Conservation (phyloP, 2,888 invertebrate genomes). For the Cryptus armator region DNA sequence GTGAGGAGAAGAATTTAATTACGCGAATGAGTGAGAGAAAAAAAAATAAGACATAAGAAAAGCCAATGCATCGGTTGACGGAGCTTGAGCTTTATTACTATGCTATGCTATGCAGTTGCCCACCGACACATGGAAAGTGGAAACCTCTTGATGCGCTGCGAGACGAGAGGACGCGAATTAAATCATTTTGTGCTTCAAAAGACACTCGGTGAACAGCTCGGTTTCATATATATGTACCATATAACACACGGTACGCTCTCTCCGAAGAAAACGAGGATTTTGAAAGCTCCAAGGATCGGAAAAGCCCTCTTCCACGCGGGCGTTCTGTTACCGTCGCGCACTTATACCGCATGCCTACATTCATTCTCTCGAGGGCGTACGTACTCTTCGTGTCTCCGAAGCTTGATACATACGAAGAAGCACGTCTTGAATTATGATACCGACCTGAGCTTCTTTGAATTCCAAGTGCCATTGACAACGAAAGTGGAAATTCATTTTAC, state of each 20-base stretch:
- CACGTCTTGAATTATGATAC: conserved; percentile 9
- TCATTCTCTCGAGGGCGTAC: conserved; percentile 14
- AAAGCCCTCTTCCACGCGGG: background rate
- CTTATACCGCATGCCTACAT: conserved; percentile 7
- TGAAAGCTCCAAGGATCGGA: conserved; percentile 21
- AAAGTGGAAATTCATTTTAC: background rate
- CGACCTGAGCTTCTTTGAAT: background rate
- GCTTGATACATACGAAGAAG: conserved; percentile 4
- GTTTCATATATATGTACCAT: conserved; percentile 17
- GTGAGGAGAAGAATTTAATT: background rate
- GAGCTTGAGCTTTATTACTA: background rate
- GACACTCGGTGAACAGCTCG: background rate
- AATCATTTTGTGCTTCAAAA: background rate
- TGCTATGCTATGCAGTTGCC: background rate
- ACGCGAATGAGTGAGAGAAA: background rate
- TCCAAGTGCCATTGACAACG: background rate
- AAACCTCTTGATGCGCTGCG: background rate
- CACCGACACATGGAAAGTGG: background rate
- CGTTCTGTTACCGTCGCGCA: conserved; percentile 18
- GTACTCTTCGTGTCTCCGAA: background rate
- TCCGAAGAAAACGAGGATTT: conserved; percentile 5
- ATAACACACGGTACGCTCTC: conserved; percentile 10
- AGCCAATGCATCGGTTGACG: background rate
- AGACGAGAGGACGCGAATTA: background rate
- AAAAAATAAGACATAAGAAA: background rate